A percentile compares a stretch with the other conserved stretches of the same genome.
These are phyloP conservation scores for Melanophora roralis DNA, from an alignment of 2,888 invertebrate genomes.

Conservation along the genomic window DNA sequence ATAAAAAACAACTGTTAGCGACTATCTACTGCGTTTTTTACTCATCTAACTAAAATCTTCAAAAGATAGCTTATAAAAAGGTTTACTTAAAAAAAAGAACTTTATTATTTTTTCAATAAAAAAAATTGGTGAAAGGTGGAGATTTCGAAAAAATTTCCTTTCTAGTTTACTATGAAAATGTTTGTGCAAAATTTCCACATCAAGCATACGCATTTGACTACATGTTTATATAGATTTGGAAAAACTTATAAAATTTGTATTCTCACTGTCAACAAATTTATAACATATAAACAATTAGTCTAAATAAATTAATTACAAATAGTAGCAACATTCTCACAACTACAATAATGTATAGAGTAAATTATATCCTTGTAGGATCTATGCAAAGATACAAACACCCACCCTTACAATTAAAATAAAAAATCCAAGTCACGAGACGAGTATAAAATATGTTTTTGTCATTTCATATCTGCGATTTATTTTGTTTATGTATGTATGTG, in stretches of 20 bases:
- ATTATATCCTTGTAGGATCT: background rate
- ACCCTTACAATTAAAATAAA: constrained; percentile 35
- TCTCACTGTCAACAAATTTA: constrained; percentile 14
- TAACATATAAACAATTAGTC: constrained; percentile 45
- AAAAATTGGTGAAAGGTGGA: no score
- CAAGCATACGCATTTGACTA: background rate
- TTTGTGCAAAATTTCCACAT: no score
- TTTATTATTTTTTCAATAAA: no score
- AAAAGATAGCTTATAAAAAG: no score
- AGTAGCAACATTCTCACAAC: background rate
- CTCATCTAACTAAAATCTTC: no score
- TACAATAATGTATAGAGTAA: no score
- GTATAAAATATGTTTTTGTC: constrained; percentile 16
- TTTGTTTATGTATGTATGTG: background rate
- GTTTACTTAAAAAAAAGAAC: no score
- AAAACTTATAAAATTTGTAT: constrained; percentile 33
- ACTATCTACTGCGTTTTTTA: no score
- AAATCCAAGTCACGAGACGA: constrained; percentile 52
- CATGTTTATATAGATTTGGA: constrained; percentile 2
- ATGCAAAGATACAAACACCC: background rate
- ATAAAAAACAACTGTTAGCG: no score
- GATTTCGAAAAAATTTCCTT: no score
- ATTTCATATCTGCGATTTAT: background rate
- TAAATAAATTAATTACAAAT: constrained; percentile 19
- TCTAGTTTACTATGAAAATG: no score